A percentile compares a stretch with the other conserved stretches of the same genome.
phyloP scores from a whole-genome alignment of 1,140 invertebrate species.

The Diplogasteroides magnus region DNA sequence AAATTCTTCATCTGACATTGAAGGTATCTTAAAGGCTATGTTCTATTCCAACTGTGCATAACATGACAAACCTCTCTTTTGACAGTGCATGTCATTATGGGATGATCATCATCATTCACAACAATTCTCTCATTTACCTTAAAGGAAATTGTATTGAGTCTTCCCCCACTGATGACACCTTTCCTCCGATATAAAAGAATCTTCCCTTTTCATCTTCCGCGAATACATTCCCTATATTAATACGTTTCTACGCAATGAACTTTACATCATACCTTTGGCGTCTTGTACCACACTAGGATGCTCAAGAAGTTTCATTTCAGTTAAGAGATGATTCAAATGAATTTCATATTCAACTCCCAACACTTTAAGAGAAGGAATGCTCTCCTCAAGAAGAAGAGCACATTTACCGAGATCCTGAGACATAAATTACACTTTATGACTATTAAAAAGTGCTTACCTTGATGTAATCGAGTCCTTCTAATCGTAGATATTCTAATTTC shows the following conservation, averaged over 20 bases:
- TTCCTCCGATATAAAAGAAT: slow-evolving; percentile 47
- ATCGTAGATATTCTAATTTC: slow-evolving; percentile 55
- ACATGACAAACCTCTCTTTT: slow-evolving; percentile 16
- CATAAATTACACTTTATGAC: too few species aligned
- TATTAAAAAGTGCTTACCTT: slow-evolving; percentile 14
- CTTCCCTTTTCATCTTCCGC: slow-evolving; percentile 52
- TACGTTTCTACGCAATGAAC: not conserved
- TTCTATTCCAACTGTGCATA: not conserved
- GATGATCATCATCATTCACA: slow-evolving; percentile 48
- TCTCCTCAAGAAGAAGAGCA: slow-evolving; percentile 56
- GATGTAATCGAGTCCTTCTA: slow-evolving; percentile 53
- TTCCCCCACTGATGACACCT: too few species aligned
- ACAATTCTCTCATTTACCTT: slow-evolving; percentile 40
- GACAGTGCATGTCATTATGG: slow-evolving; percentile 46
- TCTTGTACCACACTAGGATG: slow-evolving; percentile 45
- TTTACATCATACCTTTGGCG: slow-evolving; percentile 40
- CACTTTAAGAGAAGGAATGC: slow-evolving; percentile 53
- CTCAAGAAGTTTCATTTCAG: slow-evolving; percentile 40
- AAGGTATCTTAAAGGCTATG: slow-evolving; percentile 41
- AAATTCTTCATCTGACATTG: slow-evolving; percentile 49
- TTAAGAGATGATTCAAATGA: slow-evolving; percentile 37
- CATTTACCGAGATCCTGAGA: slow-evolving; percentile 45
- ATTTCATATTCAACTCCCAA: slow-evolving; percentile 55
- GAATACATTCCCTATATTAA: slow-evolving; percentile 42
- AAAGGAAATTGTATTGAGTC: too few species aligned